Percentiles rank a stretch among this genome's conserved stretches.
Evolutionary conservation across 2,888 invertebrate genomes (phyloP).

Genomic region (Erannis defoliaria): DNA sequence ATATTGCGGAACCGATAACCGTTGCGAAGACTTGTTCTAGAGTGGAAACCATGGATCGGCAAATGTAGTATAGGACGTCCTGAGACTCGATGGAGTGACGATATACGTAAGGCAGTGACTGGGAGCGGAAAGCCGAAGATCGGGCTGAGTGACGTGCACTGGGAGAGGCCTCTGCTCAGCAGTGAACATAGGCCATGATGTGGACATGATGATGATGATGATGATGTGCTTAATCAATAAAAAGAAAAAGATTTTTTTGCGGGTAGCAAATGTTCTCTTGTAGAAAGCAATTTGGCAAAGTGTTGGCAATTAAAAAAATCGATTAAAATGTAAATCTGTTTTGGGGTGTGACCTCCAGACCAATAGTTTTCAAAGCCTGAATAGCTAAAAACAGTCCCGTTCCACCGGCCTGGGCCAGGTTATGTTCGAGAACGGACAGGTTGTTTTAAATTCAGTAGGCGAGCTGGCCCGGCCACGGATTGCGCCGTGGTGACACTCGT

Average conservation of each 20-base stretch:
- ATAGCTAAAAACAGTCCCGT: conserved; percentile 26
- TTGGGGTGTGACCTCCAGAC: conserved; percentile 37
- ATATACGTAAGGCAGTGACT: no score
- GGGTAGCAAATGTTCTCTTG: conserved; percentile 22
- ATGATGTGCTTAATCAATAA: not conserved
- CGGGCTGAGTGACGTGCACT: no score
- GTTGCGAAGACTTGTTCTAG: no score
- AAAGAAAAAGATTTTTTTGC: not conserved
- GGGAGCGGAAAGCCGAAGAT: no score
- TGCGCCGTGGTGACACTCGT: conserved; percentile 56
- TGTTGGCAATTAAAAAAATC: conserved; percentile 46
- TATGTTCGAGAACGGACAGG: conserved; percentile 33
- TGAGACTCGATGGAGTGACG: no score
- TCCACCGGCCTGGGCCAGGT: not conserved
- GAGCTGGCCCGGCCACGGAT: conserved; percentile 52
- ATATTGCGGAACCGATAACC: no score
- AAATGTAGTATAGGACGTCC: no score
- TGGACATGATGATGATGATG: no score
- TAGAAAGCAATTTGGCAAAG: conserved; percentile 43
- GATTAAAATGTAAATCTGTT: conserved; percentile 48
- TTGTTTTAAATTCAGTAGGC: conserved; percentile 66
- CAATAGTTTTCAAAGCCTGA: conserved; percentile 42
- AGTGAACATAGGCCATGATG: no score
- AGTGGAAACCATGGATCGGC: no score
- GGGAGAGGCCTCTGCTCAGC: no score